These are phyloP conservation scores for Lepus americanus DNA, from an alignment of 2,113 vertebrate species.

Conservation along the genomic window DNA sequence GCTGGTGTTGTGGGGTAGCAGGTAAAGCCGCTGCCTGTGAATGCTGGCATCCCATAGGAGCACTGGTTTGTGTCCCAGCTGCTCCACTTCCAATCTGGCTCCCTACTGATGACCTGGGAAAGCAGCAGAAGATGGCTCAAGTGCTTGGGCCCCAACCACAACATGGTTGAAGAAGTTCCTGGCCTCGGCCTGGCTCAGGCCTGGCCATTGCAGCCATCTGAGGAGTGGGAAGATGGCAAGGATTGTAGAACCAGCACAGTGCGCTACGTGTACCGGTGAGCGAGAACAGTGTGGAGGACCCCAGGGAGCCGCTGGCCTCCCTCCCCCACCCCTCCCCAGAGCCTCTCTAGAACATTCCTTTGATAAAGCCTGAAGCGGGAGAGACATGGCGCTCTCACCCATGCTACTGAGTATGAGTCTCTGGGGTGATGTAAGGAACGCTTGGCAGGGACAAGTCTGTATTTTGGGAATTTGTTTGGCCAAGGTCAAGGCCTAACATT, in stretches of 20 bases:
- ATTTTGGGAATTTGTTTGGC: no score
- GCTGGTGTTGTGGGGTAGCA: no score
- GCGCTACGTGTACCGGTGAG: rapidly evolving
- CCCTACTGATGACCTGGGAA: no score
- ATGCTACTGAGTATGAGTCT: not conserved
- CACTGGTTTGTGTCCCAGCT: no score
- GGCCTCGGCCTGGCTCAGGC: no score
- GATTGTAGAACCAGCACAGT: not conserved
- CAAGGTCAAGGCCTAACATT: not conserved
- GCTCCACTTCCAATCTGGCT: no score
- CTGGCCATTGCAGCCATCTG: no score
- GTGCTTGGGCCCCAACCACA: no score
- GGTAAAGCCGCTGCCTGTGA: no score
- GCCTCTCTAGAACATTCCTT: not conserved
- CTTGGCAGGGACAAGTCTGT: not conserved
- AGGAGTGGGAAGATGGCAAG: not conserved
- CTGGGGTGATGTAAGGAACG: not conserved
- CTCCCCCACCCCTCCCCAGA: not conserved
- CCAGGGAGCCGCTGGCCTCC: not conserved
- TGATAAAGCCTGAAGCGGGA: not conserved
- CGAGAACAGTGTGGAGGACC: not conserved
- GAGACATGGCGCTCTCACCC: not conserved
- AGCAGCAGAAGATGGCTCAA: no score
- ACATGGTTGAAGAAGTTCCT: no score
- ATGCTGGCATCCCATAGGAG: no score